A percentile compares a stretch with the other conserved stretches of the same genome.
Conservation (phyloP, 2,113 vertebrate species). For the Tonatia bakeri region DNA sequence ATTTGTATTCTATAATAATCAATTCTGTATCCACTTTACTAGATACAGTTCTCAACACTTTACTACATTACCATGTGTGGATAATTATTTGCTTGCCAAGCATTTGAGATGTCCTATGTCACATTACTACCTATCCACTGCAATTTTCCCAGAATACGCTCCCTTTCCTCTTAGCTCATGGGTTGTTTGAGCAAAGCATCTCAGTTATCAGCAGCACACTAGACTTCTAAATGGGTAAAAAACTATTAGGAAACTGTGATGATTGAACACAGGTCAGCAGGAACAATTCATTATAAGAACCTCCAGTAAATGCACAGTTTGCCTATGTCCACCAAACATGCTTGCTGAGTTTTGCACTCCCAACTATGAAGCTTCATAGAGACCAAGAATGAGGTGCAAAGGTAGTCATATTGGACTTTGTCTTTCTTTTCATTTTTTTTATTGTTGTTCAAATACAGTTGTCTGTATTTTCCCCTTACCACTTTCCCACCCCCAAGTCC, state of each 20-base stretch:
- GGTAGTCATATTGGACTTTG: background rate
- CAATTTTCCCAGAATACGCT: background rate
- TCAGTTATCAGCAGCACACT: background rate
- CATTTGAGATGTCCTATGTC: background rate
- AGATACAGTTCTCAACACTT: background rate
- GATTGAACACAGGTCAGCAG: background rate
- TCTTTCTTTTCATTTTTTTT: background rate
- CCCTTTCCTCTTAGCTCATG: background rate
- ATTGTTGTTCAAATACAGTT: too few species aligned
- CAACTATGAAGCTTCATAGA: background rate
- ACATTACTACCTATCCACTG: background rate
- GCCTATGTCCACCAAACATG: background rate
- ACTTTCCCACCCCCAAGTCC: too few species aligned
- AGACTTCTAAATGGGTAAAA: background rate
- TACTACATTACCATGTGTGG: background rate
- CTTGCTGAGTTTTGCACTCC: background rate
- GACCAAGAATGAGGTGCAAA: background rate
- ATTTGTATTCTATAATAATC: background rate
- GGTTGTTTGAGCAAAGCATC: background rate
- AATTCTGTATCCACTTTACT: background rate
- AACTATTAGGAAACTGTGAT: slow-evolving; percentile 14
- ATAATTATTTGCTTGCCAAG: background rate
- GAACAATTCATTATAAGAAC: background rate
- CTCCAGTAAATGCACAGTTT: background rate
- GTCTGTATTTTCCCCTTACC: too few species aligned